These are phyloP conservation scores for Pantherophis vulpinus DNA, from an alignment of 2,797 vertebrate genomes.

Conservation along the genomic window DNA sequence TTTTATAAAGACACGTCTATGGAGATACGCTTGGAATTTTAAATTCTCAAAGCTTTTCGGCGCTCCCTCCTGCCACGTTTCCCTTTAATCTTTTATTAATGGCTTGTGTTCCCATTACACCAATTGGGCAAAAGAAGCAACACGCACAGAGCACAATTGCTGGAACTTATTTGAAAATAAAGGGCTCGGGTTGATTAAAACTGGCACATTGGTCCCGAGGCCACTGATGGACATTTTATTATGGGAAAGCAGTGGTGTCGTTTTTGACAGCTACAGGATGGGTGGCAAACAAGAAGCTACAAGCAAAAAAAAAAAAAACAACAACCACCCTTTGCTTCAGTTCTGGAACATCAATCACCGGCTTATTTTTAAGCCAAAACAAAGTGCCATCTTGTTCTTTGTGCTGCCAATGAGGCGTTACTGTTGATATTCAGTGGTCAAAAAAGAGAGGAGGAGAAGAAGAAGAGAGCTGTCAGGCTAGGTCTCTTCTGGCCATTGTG, in stretches of 20 bases:
- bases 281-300: neutral
- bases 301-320: neutral
- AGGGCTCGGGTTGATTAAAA: conserved; percentile 53
- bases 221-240: conserved; percentile 46
- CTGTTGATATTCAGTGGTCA: neutral
- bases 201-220: conserved; percentile 34
- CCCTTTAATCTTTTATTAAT: conserved; percentile 73
- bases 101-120: conserved; percentile 66
- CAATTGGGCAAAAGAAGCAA: conserved; percentile 49
- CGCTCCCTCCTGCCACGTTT: conserved; percentile 5
- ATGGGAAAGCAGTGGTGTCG: conserved; percentile 9
- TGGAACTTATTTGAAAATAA: conserved; percentile 59
- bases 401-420: conserved; percentile 23
- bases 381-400: conserved; percentile 32
- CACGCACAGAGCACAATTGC: conserved; percentile 44
- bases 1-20: conserved; percentile 67
- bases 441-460: neutral
- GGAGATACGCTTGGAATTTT: conserved; percentile 70
- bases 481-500: neutral
- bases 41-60: conserved; percentile 60
- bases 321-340: conserved; percentile 19
- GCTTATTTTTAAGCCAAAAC: conserved; percentile 23
- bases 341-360: conserved; percentile 36
- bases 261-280: conserved; percentile 47
- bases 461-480: neutral